phyloP scores from a whole-genome alignment of 1,140 invertebrate species.

The Trialeurodes vaporariorum region DNA sequence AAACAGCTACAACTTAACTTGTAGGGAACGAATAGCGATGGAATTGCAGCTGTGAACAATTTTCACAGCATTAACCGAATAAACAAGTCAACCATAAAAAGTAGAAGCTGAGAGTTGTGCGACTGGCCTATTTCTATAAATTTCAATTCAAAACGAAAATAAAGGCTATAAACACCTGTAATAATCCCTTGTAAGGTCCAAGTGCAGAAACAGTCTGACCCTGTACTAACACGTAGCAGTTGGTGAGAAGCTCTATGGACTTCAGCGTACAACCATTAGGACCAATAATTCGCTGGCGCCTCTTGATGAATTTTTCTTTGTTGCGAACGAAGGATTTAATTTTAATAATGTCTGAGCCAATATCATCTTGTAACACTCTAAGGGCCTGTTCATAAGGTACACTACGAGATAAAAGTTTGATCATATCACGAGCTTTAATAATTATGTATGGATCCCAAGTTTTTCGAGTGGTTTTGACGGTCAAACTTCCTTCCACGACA shows the following conservation, averaged over 20 bases:
- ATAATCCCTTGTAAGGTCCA: constrained; percentile 88
- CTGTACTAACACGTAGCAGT: constrained; percentile 95
- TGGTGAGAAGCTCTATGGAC: constrained; percentile 94
- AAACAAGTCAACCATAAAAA: no score
- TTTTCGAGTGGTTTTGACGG: constrained; percentile 87
- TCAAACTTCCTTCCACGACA: constrained; percentile 90
- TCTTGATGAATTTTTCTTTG: constrained; percentile 91
- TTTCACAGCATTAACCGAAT: no score
- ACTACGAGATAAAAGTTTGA: constrained; percentile 88
- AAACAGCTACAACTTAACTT: no score
- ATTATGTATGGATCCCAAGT: constrained; percentile 99
- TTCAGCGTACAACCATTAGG: constrained; percentile 95
- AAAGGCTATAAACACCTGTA: no score
- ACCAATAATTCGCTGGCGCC: constrained; percentile 88
- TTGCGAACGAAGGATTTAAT: constrained; percentile 84
- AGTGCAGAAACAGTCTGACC: constrained; percentile 95
- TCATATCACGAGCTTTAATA: constrained; percentile 91
- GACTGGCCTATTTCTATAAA: no score
- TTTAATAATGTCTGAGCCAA: constrained; percentile 93
- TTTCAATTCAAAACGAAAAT: no score
- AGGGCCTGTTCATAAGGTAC: constrained; percentile 94
- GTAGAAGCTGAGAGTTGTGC: no score
- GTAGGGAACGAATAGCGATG: no score
- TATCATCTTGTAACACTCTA: constrained; percentile 75
- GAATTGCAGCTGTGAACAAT: no score